phyloP scores from a whole-genome alignment of 2,888 invertebrate genomes.

The Monochamus alternatus region DNA sequence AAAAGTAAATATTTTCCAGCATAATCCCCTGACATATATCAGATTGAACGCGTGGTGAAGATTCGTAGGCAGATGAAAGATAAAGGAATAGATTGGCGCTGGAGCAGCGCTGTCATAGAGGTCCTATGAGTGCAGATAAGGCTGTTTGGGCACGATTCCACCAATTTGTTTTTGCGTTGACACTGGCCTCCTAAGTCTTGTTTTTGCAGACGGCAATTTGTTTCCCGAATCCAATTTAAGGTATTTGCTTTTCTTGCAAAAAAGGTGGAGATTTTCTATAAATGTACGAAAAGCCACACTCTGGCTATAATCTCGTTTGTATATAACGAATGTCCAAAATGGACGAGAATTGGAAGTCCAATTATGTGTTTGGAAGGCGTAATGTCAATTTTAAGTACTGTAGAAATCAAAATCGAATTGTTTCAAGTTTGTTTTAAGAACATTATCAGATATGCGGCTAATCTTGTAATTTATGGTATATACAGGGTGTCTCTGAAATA shows the following conservation, averaged over 20 bases:
- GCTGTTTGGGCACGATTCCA: conserved; percentile 9
- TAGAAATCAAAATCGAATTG: too few species aligned
- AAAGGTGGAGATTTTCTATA: conserved; percentile 6
- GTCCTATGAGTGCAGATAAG: conserved; percentile 1
- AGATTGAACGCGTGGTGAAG: neutral
- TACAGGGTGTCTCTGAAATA: too few species aligned
- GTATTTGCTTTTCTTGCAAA: conserved; percentile 13
- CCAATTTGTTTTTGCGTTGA: conserved; percentile 13
- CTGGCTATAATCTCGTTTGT: too few species aligned
- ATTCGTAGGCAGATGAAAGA: neutral
- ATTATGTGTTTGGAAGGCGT: too few species aligned
- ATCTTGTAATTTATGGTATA: too few species aligned
- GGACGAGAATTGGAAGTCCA: too few species aligned
- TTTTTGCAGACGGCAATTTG: conserved; percentile 9
- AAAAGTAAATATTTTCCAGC: neutral
- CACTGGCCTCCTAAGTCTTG: conserved; percentile 7
- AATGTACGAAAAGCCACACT: neutral
- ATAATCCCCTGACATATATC: conserved; percentile 3
- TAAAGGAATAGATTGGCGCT: conserved; percentile 7
- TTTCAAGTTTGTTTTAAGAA: too few species aligned
- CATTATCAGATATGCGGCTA: too few species aligned
- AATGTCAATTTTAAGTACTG: too few species aligned
- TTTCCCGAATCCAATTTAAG: conserved; percentile 10
- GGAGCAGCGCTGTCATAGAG: neutral
- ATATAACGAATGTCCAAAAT: too few species aligned